phyloP scores from a whole-genome alignment of 2,113 vertebrate species.

The Cepphus grylle region DNA sequence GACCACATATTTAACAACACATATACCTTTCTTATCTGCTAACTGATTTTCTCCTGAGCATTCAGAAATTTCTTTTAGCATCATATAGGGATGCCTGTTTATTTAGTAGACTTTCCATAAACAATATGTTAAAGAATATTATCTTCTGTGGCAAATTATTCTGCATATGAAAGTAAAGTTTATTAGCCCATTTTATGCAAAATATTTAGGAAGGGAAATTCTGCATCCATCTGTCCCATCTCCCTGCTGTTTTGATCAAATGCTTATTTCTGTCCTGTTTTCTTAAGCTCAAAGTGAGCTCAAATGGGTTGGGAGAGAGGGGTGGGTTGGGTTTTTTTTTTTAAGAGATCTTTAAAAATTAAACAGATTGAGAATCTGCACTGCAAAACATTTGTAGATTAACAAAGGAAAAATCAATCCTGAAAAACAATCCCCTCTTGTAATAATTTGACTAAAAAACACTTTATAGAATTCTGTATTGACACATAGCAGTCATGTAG shows the following conservation, averaged over 20 bases:
- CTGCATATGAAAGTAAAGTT: not conserved
- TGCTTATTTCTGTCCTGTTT: not conserved
- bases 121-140: not conserved
- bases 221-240: not conserved
- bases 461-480: not conserved
- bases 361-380: not conserved
- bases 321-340: not conserved
- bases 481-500: rapidly evolving
- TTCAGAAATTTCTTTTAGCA: not conserved
- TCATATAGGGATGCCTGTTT: not conserved
- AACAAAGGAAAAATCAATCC: not conserved
- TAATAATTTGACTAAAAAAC: not conserved
- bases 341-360: not conserved
- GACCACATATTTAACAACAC: not conserved
- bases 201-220: not conserved
- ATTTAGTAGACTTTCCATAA: not conserved
- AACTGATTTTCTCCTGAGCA: not conserved
- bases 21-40: not conserved
- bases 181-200: not conserved
- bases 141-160: not conserved
- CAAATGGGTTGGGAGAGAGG: not conserved
- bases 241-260: not conserved
- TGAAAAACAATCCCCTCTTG: not conserved
- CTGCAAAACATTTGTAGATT: not conserved
- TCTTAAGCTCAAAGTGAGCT: not conserved